Percentiles rank a stretch among this genome's conserved stretches.
phyloP scores from a whole-genome alignment of 2,797 vertebrate genomes.

The Merluccius polli region DNA sequence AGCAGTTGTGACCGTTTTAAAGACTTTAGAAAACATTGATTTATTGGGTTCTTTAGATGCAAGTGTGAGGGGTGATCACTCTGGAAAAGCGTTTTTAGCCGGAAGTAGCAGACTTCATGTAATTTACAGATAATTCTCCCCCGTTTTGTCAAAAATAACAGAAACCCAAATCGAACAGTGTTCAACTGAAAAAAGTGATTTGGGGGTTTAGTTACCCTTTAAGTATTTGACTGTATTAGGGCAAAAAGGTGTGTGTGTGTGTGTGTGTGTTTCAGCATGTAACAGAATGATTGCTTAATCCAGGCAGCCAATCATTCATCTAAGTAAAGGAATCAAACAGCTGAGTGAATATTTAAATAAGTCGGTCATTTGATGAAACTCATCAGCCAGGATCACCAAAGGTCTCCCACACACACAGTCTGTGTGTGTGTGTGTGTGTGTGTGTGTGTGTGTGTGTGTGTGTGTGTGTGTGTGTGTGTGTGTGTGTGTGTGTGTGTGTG shows the following conservation, averaged over 20 bases:
- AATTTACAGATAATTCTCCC: too few species aligned
- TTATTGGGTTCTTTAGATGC: too few species aligned
- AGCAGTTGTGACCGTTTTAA: too few species aligned
- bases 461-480: constrained; percentile 7
- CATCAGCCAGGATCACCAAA: constrained; percentile 50
- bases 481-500: constrained; percentile 12
- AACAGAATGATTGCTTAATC: not conserved
- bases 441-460: constrained; percentile 11
- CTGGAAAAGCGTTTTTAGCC: too few species aligned
- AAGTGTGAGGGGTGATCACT: too few species aligned
- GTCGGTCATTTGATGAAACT: constrained; percentile 46
- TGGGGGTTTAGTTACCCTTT: too few species aligned
- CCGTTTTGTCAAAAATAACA: too few species aligned
- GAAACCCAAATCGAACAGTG: too few species aligned
- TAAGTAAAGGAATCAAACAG: constrained; percentile 21
- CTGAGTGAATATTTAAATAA: constrained; percentile 59
- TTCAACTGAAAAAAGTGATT: too few species aligned
- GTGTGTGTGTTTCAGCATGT: not conserved
- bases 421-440: constrained; percentile 1
- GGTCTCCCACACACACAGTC: constrained; percentile 19
- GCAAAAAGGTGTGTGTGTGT: not conserved
- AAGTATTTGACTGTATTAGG: constrained; percentile 18
- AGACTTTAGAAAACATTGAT: too few species aligned
- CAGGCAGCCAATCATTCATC: not conserved
- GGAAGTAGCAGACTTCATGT: too few species aligned